Conservation (phyloP, 30 jellyfish, hydroid and myxozoan species). For the Turritopsis rubra region DNA sequence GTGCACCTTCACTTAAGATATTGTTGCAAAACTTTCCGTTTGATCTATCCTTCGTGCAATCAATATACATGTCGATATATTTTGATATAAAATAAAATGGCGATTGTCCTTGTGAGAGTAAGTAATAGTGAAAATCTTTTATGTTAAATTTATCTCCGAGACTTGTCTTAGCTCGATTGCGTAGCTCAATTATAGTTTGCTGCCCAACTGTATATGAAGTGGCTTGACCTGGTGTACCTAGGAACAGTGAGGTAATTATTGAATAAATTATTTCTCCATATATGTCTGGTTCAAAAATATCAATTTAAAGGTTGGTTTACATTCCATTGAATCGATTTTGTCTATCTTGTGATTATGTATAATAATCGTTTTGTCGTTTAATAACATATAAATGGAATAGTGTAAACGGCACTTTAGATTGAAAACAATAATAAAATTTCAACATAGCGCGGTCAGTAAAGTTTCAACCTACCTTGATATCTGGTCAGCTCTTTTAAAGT, state of each 20-base stretch:
- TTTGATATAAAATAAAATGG: constrained; percentile 33
- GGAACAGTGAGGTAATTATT: background rate
- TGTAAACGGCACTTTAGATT: too few relatives aligned
- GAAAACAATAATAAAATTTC: background rate
- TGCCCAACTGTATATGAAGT: constrained; percentile 79
- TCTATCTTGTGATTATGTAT: too few relatives aligned
- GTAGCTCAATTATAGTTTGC: constrained; percentile 47
- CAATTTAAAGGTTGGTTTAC: background rate
- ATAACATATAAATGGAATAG: too few relatives aligned
- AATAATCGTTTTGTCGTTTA: too few relatives aligned
- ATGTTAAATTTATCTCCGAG: constrained; percentile 70
- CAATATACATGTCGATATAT: constrained; percentile 9
- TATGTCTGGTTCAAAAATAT: background rate
- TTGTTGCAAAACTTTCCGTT: background rate
- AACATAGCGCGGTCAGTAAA: background rate
- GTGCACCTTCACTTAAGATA: constrained; percentile 1
- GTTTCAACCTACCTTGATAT: constrained; percentile 59
- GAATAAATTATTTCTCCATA: too few relatives aligned
- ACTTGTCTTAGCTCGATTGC: constrained; percentile 34
- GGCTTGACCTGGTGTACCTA: constrained; percentile 94
- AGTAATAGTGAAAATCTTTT: constrained; percentile 56
- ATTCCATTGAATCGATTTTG: background rate
- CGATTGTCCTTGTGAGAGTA: constrained; percentile 56
- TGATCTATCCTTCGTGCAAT: constrained; percentile 11
- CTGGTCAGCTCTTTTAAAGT: constrained; percentile 71